These are phyloP conservation scores for Heliconius hortense DNA, from an alignment of 2,888 invertebrate species.

Conservation along the genomic window DNA sequence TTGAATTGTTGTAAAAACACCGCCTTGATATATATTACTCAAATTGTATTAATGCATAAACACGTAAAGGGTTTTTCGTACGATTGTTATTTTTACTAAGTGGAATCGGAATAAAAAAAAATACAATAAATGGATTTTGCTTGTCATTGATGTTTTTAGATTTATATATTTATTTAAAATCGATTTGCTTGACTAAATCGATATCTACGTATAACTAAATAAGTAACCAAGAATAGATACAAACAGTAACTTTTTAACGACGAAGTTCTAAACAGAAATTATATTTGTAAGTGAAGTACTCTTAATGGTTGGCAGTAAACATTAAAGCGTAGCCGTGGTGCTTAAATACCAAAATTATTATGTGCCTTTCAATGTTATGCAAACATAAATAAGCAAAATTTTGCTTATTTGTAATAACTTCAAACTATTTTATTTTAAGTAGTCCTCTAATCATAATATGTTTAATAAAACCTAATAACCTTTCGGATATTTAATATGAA, in stretches of 20 bases:
- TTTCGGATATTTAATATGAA: too few species aligned
- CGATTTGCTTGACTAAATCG: neutral
- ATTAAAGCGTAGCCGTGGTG: slow-evolving; percentile 2
- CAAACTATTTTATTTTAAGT: neutral
- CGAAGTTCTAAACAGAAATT: slow-evolving; percentile 6
- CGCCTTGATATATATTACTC: slow-evolving; percentile 51
- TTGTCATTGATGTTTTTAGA: neutral
- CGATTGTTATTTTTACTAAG: slow-evolving; percentile 55
- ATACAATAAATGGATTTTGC: neutral
- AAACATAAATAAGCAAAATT: neutral
- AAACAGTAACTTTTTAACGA: neutral
- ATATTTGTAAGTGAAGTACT: slow-evolving; percentile 3
- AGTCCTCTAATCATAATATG: too few species aligned
- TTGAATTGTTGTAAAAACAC: slow-evolving; percentile 49
- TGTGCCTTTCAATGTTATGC: neutral
- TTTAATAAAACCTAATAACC: neutral
- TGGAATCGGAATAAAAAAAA: neutral
- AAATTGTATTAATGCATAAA: slow-evolving; percentile 61
- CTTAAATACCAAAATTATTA: slow-evolving; percentile 18
- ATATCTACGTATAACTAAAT: neutral
- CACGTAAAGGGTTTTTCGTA: slow-evolving; percentile 56
- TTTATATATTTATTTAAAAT: neutral
- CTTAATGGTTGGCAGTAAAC: slow-evolving; percentile 20
- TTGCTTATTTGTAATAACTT: slow-evolving; percentile 10
- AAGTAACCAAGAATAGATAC: neutral